These are phyloP conservation scores for Amphipyra tragopoginis DNA, from an alignment of 2,888 invertebrate genomes.

Conservation along the genomic window DNA sequence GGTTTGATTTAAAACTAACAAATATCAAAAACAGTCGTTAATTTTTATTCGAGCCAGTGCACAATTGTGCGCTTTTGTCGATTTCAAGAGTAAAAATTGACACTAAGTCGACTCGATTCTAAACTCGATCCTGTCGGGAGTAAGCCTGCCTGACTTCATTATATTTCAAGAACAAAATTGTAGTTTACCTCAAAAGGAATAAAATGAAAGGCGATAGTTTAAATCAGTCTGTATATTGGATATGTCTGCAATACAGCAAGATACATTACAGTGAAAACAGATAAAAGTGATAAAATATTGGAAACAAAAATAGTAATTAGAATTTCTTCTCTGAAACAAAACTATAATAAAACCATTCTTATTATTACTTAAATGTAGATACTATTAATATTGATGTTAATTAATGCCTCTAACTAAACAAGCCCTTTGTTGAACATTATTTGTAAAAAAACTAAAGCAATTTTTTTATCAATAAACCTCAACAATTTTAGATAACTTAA, in stretches of 20 bases:
- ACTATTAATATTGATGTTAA: slow-evolving; percentile 88
- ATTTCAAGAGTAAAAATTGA: no score
- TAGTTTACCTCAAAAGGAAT: background rate
- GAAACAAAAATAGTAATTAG: slow-evolving; percentile 90
- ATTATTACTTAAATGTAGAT: slow-evolving; percentile 86
- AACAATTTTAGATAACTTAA: slow-evolving; percentile 88
- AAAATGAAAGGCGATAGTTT: slow-evolving; percentile 73
- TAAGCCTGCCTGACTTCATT: no score
- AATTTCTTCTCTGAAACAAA: slow-evolving; percentile 89
- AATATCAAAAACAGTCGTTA: no score
- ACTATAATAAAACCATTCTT: slow-evolving; percentile 89
- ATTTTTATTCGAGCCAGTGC: no score
- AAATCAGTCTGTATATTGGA: slow-evolving; percentile 91
- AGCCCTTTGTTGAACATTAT: slow-evolving; percentile 85
- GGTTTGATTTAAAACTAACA: no score
- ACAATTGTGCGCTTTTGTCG: no score
- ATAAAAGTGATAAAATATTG: slow-evolving; percentile 88
- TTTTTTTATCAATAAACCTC: slow-evolving; percentile 83
- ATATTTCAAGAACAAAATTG: background rate
- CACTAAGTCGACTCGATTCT: no score
- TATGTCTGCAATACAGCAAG: slow-evolving; percentile 91
- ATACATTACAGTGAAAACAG: slow-evolving; percentile 90
- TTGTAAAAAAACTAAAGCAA: slow-evolving; percentile 82
- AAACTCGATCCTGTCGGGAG: no score
- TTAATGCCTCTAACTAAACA: slow-evolving; percentile 88